Evolutionary conservation across 2,113 vertebrate genomes (phyloP).

Genomic region (Nanorana parkeri): DNA sequence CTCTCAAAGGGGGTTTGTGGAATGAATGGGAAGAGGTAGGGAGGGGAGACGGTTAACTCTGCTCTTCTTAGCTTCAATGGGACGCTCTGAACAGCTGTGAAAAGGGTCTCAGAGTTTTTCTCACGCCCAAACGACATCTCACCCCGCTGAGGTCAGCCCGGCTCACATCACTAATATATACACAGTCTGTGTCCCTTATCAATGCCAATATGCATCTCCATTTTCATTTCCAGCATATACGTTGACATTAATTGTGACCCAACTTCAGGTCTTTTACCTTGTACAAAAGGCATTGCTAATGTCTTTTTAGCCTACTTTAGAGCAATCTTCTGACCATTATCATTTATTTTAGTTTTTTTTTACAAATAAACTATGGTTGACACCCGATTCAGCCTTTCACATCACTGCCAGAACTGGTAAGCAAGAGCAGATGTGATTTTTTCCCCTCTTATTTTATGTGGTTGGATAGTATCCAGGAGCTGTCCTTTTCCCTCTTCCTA

Average conservation of each 20-base stretch:
- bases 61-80: slow-evolving; percentile 85
- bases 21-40: slow-evolving; percentile 71
- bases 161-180: slow-evolving; percentile 83
- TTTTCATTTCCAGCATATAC: slow-evolving; percentile 81
- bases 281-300: slow-evolving; percentile 14
- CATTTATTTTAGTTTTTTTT: background rate
- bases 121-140: slow-evolving; percentile 83
- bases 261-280: slow-evolving; percentile 33
- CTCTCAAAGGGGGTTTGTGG: slow-evolving; percentile 77
- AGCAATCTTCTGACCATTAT: background rate
- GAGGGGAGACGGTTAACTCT: slow-evolving; percentile 67
- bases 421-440: background rate
- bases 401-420: background rate
- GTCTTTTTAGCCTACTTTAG: slow-evolving; percentile 2
- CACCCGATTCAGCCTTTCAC: background rate
- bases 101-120: slow-evolving; percentile 91
- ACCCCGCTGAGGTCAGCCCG: slow-evolving; percentile 82
- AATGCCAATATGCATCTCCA: slow-evolving; percentile 77
- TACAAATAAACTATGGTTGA: background rate
- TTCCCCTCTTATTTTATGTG: too few species aligned
- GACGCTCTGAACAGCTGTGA: slow-evolving; percentile 88
- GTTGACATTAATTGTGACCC: slow-evolving; percentile 73
- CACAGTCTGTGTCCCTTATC: slow-evolving; percentile 78
- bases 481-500: background rate
- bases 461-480: background rate